Conservation (phyloP, 2,888 invertebrate genomes). For the Nycteola revayana region DNA sequence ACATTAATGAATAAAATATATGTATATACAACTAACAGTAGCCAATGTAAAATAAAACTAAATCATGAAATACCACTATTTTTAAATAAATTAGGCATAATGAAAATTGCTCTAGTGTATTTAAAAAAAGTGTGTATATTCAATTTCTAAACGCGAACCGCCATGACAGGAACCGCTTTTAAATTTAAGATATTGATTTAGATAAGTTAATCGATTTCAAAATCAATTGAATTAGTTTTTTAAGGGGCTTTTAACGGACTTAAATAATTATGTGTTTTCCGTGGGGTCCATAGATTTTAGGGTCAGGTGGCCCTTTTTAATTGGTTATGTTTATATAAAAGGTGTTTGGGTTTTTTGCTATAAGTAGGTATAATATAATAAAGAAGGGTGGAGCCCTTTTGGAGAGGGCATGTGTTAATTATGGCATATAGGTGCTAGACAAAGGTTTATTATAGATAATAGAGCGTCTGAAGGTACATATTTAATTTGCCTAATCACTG, state of each 20-base stretch:
- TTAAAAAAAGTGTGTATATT: too few relatives aligned
- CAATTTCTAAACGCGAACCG: slow-evolving; percentile 7
- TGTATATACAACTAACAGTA: too few relatives aligned
- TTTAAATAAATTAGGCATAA: too few relatives aligned
- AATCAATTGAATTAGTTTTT: slow-evolving; percentile 60
- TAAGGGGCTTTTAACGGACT: slow-evolving; percentile 34
- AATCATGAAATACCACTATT: too few relatives aligned
- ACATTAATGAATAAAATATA: too few relatives aligned
- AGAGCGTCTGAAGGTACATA: too few relatives aligned
- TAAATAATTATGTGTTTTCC: slow-evolving; percentile 53
- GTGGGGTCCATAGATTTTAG: slow-evolving; percentile 32
- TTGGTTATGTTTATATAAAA: slow-evolving; percentile 38
- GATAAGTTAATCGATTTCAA: slow-evolving; percentile 65
- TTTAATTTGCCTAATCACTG: too few relatives aligned
- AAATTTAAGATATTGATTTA: slow-evolving; percentile 58
- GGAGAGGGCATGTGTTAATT: slow-evolving; percentile 18
- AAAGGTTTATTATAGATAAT: too few relatives aligned
- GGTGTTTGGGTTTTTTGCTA: slow-evolving; percentile 35
- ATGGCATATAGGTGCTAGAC: too few relatives aligned
- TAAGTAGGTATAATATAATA: slow-evolving; percentile 3
- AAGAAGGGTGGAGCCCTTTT: slow-evolving; percentile 32
- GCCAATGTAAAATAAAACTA: too few relatives aligned
- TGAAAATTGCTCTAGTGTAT: too few relatives aligned
- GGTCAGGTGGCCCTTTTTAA: slow-evolving; percentile 36
- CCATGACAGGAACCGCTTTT: slow-evolving; percentile 5